Conservation (phyloP, 2,113 vertebrate species). For the Pelvicachromis taeniatus region DNA sequence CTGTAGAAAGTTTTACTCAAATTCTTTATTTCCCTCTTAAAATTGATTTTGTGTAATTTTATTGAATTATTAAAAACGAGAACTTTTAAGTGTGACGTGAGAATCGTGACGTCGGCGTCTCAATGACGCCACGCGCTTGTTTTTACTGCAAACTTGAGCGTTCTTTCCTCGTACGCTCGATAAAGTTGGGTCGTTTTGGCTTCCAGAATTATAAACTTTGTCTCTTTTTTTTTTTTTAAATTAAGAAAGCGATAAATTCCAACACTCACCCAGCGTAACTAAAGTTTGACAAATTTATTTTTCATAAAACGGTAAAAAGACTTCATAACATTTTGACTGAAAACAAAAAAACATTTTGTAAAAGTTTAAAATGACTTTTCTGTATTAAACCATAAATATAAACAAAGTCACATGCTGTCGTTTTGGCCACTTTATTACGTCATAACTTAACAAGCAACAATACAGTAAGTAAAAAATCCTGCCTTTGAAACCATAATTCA, state of each 20-base stretch:
- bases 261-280: not conserved
- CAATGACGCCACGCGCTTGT: not conserved
- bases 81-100: not conserved
- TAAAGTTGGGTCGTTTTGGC: not conserved
- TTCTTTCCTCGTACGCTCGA: rapidly evolving
- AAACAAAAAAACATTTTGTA: no score
- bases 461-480: not conserved
- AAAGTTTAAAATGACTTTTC: no score
- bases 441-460: not conserved
- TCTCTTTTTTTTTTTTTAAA: not conserved
- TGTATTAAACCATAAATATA: not conserved
- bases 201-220: no score
- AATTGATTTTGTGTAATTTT: not conserved
- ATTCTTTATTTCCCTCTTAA: not conserved
- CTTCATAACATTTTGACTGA: not conserved
- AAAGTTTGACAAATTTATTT: not conserved
- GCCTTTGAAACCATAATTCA: not conserved
- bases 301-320: not conserved
- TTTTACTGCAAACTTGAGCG: rapidly evolving
- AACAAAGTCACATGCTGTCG: not conserved
- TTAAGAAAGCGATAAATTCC: rapidly evolving
- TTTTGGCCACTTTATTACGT: not conserved
- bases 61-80: not conserved
- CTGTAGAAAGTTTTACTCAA: not conserved
- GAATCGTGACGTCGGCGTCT: not conserved